Base-by-base conservation (phyloP, 1,140 invertebrate species). In the Psix sp. region DNA sequence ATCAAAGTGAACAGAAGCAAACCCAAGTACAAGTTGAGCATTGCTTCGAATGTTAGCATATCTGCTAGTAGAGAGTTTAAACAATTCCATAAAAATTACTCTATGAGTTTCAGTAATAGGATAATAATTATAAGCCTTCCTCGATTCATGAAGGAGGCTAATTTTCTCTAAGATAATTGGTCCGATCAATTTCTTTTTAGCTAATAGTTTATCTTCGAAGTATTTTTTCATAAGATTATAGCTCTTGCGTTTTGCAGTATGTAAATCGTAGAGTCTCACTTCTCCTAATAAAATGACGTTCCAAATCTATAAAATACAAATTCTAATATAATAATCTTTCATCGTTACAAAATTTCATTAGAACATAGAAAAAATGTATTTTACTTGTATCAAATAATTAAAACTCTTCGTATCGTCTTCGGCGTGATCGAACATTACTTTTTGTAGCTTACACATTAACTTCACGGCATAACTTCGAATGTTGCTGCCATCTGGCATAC, bases 401-500 rank as follows among this genome's bases (percentile, higher is more conserved):
- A 94, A 87, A 59, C 92, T 91, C 76, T 93, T 93, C 0, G 92
- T 94, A 80, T 96, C 93, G 80, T 95, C 93, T 81, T 93, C 92
- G 49, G 87, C 85, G 36, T 88, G 85, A 26, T 88, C 82, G n/a
- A 92, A 79, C 66, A 94, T 87, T 63, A 89, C 87, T 31, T 86
- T 82, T 68, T 92, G 89, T 2, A 93, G 77, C 46, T 81, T 75
- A 11, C 86, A 83, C 57, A 93, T 87, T 2, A 88, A 77, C 36
- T 89, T 81, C 1, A 87, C 86, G 1, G 94, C 77, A 26, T 83
- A 81, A 62, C 87, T 82, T 52, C 92, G 86, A 3, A 93, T 87
- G 81, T 93, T 93, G 42, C 85, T 82, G 5, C 89, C 90, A 81
- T 91, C 88, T 5, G 90, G 90, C 90, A 92, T 91, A n/a, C 56